These are phyloP conservation scores for Cryptocephalus primarius DNA, from an alignment of 2,888 invertebrate species.

Conservation along the genomic window DNA sequence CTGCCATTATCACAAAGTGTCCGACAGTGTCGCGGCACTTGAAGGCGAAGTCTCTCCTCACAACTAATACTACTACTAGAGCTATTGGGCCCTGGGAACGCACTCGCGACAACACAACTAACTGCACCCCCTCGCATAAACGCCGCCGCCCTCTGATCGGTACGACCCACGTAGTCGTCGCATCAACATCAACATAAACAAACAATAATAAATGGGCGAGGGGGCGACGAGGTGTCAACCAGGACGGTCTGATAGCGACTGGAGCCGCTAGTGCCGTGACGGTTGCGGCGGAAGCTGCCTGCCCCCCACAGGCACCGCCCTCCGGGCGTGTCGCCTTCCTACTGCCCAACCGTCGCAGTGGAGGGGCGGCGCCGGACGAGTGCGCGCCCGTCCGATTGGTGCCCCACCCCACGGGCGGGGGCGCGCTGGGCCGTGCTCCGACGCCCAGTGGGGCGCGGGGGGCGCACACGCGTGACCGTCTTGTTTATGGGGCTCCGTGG, in stretches of 20 bases:
- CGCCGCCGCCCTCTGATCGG: slow-evolving; percentile 24
- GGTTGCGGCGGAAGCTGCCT: slow-evolving; percentile 29
- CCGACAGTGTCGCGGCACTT: slow-evolving; percentile 4
- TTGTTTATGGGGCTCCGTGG: slow-evolving; percentile 39
- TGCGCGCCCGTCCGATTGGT: slow-evolving; percentile 21
- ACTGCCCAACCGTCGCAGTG: slow-evolving; percentile 30
- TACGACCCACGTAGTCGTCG: slow-evolving; percentile 3
- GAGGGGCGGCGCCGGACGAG: slow-evolving; percentile 25
- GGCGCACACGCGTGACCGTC: slow-evolving; percentile 34
- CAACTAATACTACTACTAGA: slow-evolving; percentile 5
- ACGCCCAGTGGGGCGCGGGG: slow-evolving; percentile 16
- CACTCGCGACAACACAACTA: slow-evolving; percentile 20
- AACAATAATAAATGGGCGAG: slow-evolving; percentile 11
- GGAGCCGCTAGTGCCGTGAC: slow-evolving; percentile 25
- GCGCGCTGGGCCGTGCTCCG: slow-evolving; percentile 12
- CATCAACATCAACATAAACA: slow-evolving; percentile 19
- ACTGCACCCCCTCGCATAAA: slow-evolving; percentile 20
- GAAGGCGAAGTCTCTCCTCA: not conserved
- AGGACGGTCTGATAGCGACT: slow-evolving; percentile 36
- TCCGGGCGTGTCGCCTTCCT: slow-evolving; percentile 20
- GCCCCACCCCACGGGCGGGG: slow-evolving; percentile 21
- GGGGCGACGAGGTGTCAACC: slow-evolving; percentile 26
- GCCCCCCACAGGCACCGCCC: slow-evolving; percentile 20
- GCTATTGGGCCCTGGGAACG: slow-evolving; percentile 5
- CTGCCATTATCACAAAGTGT: slow-evolving; percentile 45